These are phyloP conservation scores for Dendrocincla fuliginosa DNA, from an alignment of 2,797 vertebrate species.

Conservation along the genomic window DNA sequence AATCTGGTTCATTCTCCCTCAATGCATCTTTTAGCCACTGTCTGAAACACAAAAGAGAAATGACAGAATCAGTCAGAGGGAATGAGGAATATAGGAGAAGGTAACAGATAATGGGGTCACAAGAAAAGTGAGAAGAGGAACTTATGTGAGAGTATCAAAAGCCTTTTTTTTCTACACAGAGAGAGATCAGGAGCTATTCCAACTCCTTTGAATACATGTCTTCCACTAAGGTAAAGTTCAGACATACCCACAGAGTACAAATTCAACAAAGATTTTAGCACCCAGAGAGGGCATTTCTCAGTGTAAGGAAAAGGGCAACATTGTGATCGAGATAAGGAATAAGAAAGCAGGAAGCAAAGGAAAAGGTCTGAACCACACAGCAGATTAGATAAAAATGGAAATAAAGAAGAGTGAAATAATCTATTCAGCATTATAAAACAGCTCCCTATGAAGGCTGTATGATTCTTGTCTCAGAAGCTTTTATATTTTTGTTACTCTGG, in stretches of 20 bases:
- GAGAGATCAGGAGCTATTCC: neutral
- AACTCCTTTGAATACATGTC: neutral
- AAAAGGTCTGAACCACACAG: neutral
- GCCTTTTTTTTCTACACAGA: neutral
- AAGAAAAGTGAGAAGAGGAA: neutral
- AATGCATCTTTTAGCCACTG: constrained; percentile 89
- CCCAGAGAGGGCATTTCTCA: neutral
- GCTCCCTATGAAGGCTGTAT: neutral
- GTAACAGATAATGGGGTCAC: neutral
- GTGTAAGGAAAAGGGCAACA: neutral
- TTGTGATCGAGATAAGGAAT: neutral
- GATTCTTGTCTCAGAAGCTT: constrained; percentile 30
- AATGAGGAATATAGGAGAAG: neutral
- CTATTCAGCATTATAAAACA: constrained; percentile 35
- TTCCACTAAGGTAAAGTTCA: neutral
- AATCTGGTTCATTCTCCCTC: constrained; percentile 85
- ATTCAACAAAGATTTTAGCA: neutral
- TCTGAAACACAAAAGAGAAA: constrained; percentile 66
- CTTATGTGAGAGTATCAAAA: neutral
- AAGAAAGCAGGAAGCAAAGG: neutral
- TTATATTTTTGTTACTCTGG: constrained; percentile 37
- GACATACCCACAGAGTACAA: neutral
- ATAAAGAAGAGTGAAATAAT: constrained; percentile 4
- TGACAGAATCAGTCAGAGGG: neutral
- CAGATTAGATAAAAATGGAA: neutral